Percentiles rank a stretch among this genome's conserved stretches.
Conservation (phyloP, 2,113 vertebrate genomes). For the Centrocercus urophasianus region DNA sequence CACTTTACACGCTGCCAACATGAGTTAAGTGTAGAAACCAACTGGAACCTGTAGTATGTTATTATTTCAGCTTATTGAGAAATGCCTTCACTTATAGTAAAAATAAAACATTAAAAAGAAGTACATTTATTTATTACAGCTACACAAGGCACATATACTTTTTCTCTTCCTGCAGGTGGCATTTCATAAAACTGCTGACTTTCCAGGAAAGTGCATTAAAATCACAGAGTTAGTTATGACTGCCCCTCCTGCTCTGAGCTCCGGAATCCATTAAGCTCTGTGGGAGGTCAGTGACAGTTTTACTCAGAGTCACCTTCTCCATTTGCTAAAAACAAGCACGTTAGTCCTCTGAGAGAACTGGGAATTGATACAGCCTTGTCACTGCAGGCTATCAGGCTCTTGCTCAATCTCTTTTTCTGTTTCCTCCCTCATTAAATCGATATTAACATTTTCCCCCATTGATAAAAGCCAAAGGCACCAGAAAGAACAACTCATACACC, state of each 20-base stretch:
- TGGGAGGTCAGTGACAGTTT: conserved; percentile 46
- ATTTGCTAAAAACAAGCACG: conserved; percentile 32
- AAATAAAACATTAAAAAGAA: neutral
- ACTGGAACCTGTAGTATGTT: neutral
- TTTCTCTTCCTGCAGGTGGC: neutral
- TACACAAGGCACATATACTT: neutral
- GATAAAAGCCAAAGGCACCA: conserved; percentile 12
- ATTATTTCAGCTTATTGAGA: neutral
- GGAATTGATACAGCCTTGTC: conserved; percentile 15
- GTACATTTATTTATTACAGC: neutral
- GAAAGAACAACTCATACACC: neutral
- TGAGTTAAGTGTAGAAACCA: neutral
- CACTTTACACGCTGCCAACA: neutral
- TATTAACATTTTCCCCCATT: neutral
- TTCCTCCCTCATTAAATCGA: conserved; percentile 30
- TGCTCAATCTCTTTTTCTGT: neutral
- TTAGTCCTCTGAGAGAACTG: conserved; percentile 9
- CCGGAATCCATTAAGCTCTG: conserved; percentile 8
- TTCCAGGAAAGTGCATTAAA: conserved; percentile 33
- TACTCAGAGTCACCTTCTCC: conserved; percentile 1
- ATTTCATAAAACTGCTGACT: conserved; percentile 36
- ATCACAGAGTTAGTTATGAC: neutral
- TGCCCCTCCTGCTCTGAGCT: neutral
- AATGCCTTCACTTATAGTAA: neutral
- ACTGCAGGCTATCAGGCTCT: neutral